Percentiles rank a stretch among this genome's conserved stretches.
phyloP scores from a whole-genome alignment of 2,797 vertebrate species.

The Macropodus opercularis region DNA sequence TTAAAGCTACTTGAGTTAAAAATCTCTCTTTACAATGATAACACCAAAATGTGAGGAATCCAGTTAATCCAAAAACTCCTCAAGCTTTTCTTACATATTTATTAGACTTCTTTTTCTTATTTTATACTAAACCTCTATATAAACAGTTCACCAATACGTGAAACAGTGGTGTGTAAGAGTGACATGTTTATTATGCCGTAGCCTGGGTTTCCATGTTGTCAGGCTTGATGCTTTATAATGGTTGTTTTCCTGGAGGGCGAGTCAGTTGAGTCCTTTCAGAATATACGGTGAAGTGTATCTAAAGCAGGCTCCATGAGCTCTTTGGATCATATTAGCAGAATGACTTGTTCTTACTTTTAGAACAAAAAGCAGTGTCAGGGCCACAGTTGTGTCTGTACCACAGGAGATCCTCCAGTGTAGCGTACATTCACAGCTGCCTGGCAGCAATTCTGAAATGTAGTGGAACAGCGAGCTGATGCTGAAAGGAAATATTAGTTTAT shows the following conservation, averaged over 20 bases:
- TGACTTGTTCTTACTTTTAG: constrained; percentile 39
- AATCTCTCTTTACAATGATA: constrained; percentile 2
- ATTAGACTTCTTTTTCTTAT: constrained; percentile 48
- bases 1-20: not conserved
- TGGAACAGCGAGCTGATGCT: constrained; percentile 56
- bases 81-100: constrained; percentile 50
- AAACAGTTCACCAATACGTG: constrained; percentile 12
- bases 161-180: not conserved
- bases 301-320: constrained; percentile 26
- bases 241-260: constrained; percentile 38
- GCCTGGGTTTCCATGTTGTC: constrained; percentile 28
- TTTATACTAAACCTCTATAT: constrained; percentile 27
- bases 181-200: constrained; percentile 4
- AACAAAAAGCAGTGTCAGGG: constrained; percentile 45
- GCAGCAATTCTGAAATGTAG: constrained; percentile 56
- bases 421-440: constrained; percentile 47
- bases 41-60: constrained; percentile 27
- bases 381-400: constrained; percentile 26
- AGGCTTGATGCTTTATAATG: constrained; percentile 34
- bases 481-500: constrained; percentile 74
- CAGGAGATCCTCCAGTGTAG: constrained; percentile 37
- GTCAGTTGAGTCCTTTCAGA: constrained; percentile 59
- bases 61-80: constrained; percentile 60
- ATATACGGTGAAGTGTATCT: constrained; percentile 68
- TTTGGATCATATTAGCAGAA: constrained; percentile 36